Conservation (phyloP, 2,888 invertebrate species). For the Sarcophaga subvicina region DNA sequence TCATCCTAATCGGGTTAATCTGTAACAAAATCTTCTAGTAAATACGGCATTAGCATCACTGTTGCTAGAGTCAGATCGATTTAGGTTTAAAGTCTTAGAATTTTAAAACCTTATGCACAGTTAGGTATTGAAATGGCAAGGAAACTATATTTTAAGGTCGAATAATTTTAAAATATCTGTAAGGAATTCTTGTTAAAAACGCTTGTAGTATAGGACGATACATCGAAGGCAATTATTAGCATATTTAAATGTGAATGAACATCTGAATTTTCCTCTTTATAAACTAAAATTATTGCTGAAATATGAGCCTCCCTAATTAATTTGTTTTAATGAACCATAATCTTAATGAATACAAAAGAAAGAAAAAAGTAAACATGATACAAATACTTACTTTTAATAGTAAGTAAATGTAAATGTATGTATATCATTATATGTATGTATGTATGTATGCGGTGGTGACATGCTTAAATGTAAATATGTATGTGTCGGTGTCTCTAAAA, state of each 20-base stretch:
- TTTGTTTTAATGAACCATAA: neutral
- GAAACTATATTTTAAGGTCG: too few species aligned
- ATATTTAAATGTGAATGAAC: neutral
- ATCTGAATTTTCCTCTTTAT: neutral
- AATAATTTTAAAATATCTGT: too few species aligned
- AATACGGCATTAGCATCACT: too few species aligned
- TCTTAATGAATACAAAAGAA: neutral
- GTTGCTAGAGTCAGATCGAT: too few species aligned
- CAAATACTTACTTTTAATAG: neutral
- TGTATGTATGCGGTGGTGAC: neutral
- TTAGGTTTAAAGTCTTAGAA: too few species aligned
- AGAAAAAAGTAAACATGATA: too few species aligned
- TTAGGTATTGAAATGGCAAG: too few species aligned
- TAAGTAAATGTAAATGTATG: neutral
- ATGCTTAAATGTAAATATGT: neutral
- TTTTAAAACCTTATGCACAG: too few species aligned
- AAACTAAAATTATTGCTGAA: neutral
- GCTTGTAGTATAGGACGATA: too few species aligned
- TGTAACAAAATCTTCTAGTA: too few species aligned
- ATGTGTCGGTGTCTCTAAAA: neutral
- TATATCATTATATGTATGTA: conserved; percentile 1
- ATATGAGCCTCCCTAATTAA: neutral
- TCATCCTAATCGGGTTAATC: too few species aligned
- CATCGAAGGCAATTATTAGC: neutral
- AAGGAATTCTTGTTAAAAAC: neutral